These are phyloP conservation scores for Meghimatium bilineatum DNA, from an alignment of 2,888 invertebrate genomes.

Conservation along the genomic window DNA sequence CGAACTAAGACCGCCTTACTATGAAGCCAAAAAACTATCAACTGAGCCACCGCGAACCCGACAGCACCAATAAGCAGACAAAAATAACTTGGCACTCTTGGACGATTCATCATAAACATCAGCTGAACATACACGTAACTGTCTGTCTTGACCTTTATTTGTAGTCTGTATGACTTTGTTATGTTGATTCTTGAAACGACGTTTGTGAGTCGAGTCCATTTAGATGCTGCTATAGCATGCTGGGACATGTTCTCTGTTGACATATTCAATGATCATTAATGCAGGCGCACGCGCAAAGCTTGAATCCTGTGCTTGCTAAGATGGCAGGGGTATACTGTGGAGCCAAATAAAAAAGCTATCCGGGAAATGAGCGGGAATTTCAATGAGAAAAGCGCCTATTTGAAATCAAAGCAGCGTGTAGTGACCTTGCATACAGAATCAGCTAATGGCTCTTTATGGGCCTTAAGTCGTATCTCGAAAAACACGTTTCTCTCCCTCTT, in stretches of 20 bases:
- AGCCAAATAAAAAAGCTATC: constrained; percentile 36
- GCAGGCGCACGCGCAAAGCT: constrained; percentile 24
- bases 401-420: constrained; percentile 31
- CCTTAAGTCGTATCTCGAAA: neutral
- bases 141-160: neutral
- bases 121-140: neutral
- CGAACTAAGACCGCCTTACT: too few species aligned
- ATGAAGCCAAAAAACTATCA: too few species aligned
- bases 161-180: constrained; percentile 6
- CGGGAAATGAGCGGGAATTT: constrained; percentile 38
- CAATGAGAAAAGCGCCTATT: constrained; percentile 39
- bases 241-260: constrained; percentile 24
- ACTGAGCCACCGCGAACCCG: too few species aligned
- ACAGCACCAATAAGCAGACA: neutral
- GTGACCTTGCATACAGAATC: constrained; percentile 34
- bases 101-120: neutral
- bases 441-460: constrained; percentile 16
- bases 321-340: constrained; percentile 35
- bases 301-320: constrained; percentile 39
- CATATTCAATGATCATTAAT: constrained; percentile 26
- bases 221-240: constrained; percentile 36
- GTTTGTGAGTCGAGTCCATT: neutral
- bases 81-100: neutral
- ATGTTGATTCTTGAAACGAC: neutral
- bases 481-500: constrained; percentile 5